Conservation (phyloP, 2,888 invertebrate genomes). For the Graphium colonna region DNA sequence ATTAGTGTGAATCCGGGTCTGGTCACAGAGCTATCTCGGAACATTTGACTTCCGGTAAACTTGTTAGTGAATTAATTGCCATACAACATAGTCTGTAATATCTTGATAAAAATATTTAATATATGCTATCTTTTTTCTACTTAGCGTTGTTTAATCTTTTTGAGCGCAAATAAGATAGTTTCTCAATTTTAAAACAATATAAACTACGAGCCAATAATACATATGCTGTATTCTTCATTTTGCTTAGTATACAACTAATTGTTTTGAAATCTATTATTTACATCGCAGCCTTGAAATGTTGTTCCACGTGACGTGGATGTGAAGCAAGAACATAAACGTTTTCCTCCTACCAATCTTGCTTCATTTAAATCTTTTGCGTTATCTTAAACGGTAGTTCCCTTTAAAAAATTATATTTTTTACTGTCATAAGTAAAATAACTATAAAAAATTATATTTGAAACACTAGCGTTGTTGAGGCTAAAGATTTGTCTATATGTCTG, state of each 20-base stretch:
- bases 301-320: constrained; percentile 1
- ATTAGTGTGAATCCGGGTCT: no score
- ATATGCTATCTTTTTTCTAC: no score
- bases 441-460: not conserved
- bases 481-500: constrained; percentile 16
- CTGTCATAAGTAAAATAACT: not conserved
- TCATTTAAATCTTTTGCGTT: not conserved
- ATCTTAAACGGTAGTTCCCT: not conserved
- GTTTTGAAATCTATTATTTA: not conserved
- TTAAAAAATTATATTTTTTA: not conserved
- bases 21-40: no score
- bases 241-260: no score
- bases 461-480: not conserved
- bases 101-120: no score
- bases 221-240: not conserved
- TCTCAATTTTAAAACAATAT: not conserved
- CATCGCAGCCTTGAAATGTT: constrained; percentile 10
- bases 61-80: no score
- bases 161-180: not conserved
- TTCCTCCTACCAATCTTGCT: constrained; percentile 5
- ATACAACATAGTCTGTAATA: no score
- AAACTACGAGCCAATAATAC: no score
- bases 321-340: constrained; percentile 4
- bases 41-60: no score
- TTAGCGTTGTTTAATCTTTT: no score